Evolutionary conservation across 2,113 vertebrate species (phyloP), one percentile per base, ranked within the genome.

Genomic region (Myiozetetes cayanensis): DNA sequence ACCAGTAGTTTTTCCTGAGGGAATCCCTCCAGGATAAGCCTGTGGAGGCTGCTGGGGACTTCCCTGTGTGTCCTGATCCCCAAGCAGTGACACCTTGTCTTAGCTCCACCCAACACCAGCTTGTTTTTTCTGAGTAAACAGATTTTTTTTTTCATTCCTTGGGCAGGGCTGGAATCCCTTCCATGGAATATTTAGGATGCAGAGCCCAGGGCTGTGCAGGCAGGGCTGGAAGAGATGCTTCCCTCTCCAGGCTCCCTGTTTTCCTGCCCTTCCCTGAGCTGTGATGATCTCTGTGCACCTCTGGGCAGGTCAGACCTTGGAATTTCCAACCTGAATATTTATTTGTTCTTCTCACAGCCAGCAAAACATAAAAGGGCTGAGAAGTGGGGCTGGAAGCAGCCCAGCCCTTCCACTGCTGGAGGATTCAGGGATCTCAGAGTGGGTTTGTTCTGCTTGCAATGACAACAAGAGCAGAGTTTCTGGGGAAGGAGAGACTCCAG

Each of bases 221-320:
- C 46, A 46, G 46, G 9, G 46, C 46, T 46, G 46, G 10, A 47
- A 15, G 30, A 55, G 62, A 28, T 37, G 24, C 28, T 59, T 59
- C 61, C 9, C 35, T 71, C 39, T 66, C 35, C 35, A 3, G 44
- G 63, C 41, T 72, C 21, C 66, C 43, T 17, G 31, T 52, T 28
- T 16, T 46, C 50, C 25, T 52, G 14, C 52, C 75, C 21, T 67
- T 52, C 71, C 44, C 76, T 62, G 22, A 35, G 56, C 28, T 1
- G 0, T 27, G 39, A n/a, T 18, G 7, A 8, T 25, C 58, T 49
- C 65, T 46, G 46, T 46, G 46, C n/a, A 46, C 46, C 37, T 2
- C 0, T 1, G 37, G 43, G 24, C 59, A 14, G 14, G 22, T 18
- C 58, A 44, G 10, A 21, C 1, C 0, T 61, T 85, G n/a, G 43